A percentile compares a stretch with the other conserved stretches of the same genome.
Conservation (phyloP, 1,140 invertebrate species). For the Drosophila tsacasi region DNA sequence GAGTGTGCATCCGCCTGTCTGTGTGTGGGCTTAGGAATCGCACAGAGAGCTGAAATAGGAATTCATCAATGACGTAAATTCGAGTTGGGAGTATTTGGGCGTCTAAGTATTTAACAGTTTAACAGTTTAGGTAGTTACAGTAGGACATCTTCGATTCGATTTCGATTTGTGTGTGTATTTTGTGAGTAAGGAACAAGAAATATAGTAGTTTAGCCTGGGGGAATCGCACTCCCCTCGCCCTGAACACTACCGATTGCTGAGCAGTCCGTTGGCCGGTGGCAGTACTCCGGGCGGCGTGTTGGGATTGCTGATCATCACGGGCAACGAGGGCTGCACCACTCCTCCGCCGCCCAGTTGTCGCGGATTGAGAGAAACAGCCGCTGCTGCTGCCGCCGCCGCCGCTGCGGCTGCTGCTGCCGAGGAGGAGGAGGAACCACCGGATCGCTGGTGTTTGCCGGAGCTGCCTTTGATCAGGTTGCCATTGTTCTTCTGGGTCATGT, state of each 20-base stretch:
- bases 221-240: background rate
- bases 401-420: constrained; percentile 12
- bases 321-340: constrained; percentile 31
- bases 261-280: constrained; percentile 78
- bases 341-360: constrained; percentile 41
- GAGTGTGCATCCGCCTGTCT: constrained; percentile 36
- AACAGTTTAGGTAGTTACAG: constrained; percentile 28
- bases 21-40: constrained; percentile 71
- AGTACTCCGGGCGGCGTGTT: constrained; percentile 65
- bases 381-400: constrained; percentile 12
- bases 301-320: constrained; percentile 68
- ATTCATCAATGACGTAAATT: constrained; percentile 74
- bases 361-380: constrained; percentile 43
- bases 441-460: constrained; percentile 68
- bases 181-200: constrained; percentile 82
- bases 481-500: constrained; percentile 91
- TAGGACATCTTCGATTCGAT: constrained; percentile 29
- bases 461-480: constrained; percentile 77
- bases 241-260: constrained; percentile 75
- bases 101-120: constrained; percentile 36
- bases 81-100: constrained; percentile 62
- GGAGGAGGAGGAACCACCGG: constrained; percentile 10
- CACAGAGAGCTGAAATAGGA: constrained; percentile 81
- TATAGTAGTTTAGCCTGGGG: constrained; percentile 56
- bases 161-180: constrained; percentile 36